Evolutionary conservation across 1,140 invertebrate genomes (phyloP), one percentile per base, ranked within the genome.

Genomic region (Druon quercuslanigerum): DNA sequence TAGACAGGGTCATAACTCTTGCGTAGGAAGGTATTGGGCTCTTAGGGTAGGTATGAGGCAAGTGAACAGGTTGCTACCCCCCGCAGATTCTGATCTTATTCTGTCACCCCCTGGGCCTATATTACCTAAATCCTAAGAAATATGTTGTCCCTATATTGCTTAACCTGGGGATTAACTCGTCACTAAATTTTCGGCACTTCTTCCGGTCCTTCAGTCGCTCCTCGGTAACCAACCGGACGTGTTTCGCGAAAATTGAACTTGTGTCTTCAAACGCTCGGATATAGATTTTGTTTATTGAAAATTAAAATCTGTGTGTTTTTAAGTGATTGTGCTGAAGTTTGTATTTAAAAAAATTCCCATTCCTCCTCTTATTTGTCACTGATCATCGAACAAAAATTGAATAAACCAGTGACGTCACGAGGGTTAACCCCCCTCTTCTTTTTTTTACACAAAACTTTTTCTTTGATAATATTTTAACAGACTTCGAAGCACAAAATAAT

Each of bases 1-100:
- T 90, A 85, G 85, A 74, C 78, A 83, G 56, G 81, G 79, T 87
- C 86, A 82, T 88, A 86, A 90, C 83, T 80, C 72, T 89, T 89
- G 85, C 79, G 73, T 73, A 78, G 82, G 66, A 46, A 76, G 76
- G 78, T 81, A 73, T 72, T 60, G 51, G 73, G 52, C 70, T 82
- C 70, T 80, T 75, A 33, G 82, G 81, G 75, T 84, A 74, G 78
- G 75, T 74, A 86, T 78, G 78, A 78, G 79, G 75, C 75, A 72
- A 81, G 77, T 76, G 84, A 82, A 83, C 88, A 90, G 86, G 85
- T 90, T 90, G 78, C 57, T 74, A 60, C 78, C 74, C 79, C 85
- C 86, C 78, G 77, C 73, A 82, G 84, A 54, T 74, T 83, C 80
- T 87, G 85, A 86, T 84, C 86, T 87, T 77, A 82, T 87, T 88